A percentile compares a stretch with the other conserved stretches of the same genome.
These are phyloP conservation scores for Barbus barbus DNA, from an alignment of 2,113 vertebrate genomes.

Conservation along the genomic window DNA sequence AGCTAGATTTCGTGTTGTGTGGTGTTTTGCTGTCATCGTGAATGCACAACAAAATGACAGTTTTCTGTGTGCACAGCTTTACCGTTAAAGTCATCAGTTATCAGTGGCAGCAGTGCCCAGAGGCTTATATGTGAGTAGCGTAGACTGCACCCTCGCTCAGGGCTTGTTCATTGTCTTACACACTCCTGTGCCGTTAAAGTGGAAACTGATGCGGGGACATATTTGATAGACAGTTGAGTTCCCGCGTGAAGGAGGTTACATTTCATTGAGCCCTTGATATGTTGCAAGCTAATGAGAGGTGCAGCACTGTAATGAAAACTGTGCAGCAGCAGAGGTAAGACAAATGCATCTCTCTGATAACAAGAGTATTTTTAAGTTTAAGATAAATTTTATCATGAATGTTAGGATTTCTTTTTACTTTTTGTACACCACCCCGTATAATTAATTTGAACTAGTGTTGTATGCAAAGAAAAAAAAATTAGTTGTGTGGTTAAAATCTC, in stretches of 20 bases:
- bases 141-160: conserved; percentile 9
- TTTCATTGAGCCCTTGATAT: not conserved
- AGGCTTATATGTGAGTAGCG: conserved; percentile 3
- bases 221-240: conserved; percentile 5
- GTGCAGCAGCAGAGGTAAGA: conserved; percentile 44
- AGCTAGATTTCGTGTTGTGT: not conserved
- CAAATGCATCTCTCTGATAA: conserved; percentile 6
- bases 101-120: not conserved
- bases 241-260: not conserved
- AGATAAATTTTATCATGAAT: not conserved
- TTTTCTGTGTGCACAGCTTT: not conserved
- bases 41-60: not conserved
- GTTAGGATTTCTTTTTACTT: not conserved
- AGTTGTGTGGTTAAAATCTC: too few relatives aligned
- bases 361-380: not conserved
- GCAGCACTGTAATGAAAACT: not conserved
- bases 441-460: not conserved
- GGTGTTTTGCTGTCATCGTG: not conserved
- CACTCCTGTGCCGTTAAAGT: conserved; percentile 40
- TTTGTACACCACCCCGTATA: not conserved
- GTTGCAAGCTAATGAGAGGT: conserved; percentile 22
- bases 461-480: not conserved
- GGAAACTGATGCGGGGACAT: not conserved
- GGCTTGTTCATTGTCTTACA: conserved; percentile 8
- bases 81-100: not conserved